Base-by-base conservation (phyloP, 2,888 invertebrate species). In the Spilarctia lutea region DNA sequence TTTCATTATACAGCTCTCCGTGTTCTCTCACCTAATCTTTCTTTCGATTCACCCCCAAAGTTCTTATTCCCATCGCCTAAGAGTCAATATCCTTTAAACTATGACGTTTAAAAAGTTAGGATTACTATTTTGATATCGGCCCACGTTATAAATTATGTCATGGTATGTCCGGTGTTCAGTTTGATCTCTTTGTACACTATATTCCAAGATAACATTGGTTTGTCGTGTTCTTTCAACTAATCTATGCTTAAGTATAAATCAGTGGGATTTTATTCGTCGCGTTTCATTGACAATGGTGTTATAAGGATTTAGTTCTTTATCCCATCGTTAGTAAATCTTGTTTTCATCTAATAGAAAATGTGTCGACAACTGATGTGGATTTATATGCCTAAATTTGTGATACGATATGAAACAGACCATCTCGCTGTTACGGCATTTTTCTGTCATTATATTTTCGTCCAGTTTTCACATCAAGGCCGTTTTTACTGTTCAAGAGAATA, bases 111-210 rank as follows among this genome's bases (percentile, higher is more conserved):
- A 79, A 79, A 87, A 89, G 88, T 80, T 86, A 81, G 85, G 84
- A 87, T 88, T 91, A 92, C 92, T 94, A 94, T 94, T 94, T 94
- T 90, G 90, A 94, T 92, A 92, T 92, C 89, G 88, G 88, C 91
- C 90, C 88, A 89, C 88, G 89, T 91, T 92, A 92, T 94, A 94
- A 94, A 94, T 94, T 92, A 93, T 93, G 91, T 90, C 90, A 89
- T 88, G 94, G 94, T 87, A 94, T 94, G 94, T 94, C 94, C 94
- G 94, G 94, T 92, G 88, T 85, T 91, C 91, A 91, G 89, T 83
- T 86, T 90, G 91, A 91, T 92, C 91, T 92, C 90, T 92, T 93
- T 91, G 92, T 93, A 90, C 87, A 88, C 87, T 87, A 88, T 89
- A 87, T 88, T 90, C 85, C 88, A 87, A 80, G 79, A 83, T 81